Base-by-base conservation (phyloP, 2,113 vertebrate species). In the Oenanthe melanoleuca region DNA sequence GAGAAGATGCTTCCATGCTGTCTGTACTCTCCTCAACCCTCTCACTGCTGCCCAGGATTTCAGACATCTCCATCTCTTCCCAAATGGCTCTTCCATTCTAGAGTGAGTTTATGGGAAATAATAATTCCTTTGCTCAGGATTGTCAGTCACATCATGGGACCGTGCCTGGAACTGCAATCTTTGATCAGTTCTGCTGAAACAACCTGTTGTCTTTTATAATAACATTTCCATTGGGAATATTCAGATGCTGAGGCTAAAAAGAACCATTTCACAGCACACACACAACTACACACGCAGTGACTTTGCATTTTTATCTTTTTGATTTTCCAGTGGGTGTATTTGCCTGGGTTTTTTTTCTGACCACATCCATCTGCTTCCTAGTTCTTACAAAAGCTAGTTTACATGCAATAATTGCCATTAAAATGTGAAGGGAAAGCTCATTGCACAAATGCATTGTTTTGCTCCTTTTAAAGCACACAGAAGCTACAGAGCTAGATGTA, bases 261-360 rank as follows among this genome's bases (percentile, higher is more conserved):
- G 78, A 94, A 67, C 24, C 49, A 70, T 96, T 96, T 94, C 73
- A 70, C 34, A 92, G 73, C 78, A 78, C 21, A 92, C 64, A 89
- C 74, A 40, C 59, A 89, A 74, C 96, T 97, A 89, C 79, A 95
- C 88, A 84, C 34, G 2, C 78, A 73, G 93, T 96, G 86, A 91
- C 90, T 95, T 96, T 91, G 94, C 95, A 80, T 93, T 95, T 97
- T 93, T 89, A 87, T 93, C 88, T 83, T 94, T 97, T 96, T 97
- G 95, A 96, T 96, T 96, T 96, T 93, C 88, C 80, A 71, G 92
- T 91, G 94, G 86, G 92, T 95, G 92, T 96, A 42, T 93, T 92
- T 87, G 83, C 83, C n/a, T 77, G 67, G 2, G 1, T 1, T 66
- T 87, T 92, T 95, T 96, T 96, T 90, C 67, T 89, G 67, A 47